Conservation (phyloP, 2,797 vertebrate species). For the Enteromius treurensis region DNA sequence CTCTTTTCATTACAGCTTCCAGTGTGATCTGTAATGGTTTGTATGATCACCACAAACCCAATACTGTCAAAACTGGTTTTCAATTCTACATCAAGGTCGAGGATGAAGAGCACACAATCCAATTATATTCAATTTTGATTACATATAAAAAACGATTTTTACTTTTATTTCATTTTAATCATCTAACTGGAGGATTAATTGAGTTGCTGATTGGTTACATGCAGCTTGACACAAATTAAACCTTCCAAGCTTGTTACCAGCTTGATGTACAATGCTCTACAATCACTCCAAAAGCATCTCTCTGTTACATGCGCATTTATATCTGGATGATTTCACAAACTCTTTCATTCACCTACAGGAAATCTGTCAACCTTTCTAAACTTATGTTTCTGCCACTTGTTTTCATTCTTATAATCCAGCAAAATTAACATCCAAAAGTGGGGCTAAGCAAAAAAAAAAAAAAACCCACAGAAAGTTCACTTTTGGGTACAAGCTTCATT, state of each 20-base stretch:
- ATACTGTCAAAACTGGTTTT: neutral
- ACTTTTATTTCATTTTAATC: constrained; percentile 6
- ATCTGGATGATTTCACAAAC: neutral
- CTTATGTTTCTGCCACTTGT: neutral
- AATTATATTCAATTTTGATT: neutral
- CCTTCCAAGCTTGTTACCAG: neutral
- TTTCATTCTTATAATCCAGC: neutral
- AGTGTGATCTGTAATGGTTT: neutral
- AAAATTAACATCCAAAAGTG: neutral
- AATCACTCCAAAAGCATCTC: constrained; percentile 21
- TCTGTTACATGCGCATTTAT: constrained; percentile 7
- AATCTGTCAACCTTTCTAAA: neutral
- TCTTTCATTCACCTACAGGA: neutral
- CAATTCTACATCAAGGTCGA: neutral
- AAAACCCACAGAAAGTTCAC: constrained; percentile 44
- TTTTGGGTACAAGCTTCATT: constrained; percentile 67
- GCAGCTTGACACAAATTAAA: neutral
- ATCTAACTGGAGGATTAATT: neutral
- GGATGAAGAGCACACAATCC: neutral
- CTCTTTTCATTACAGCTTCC: neutral
- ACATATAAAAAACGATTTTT: neutral
- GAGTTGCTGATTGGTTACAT: neutral
- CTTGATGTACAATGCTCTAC: neutral
- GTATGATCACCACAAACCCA: neutral
- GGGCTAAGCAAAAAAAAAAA: neutral